Evolutionary conservation across 2,797 vertebrate species (phyloP).

Genomic region (Scolopax bukidnonensis): DNA sequence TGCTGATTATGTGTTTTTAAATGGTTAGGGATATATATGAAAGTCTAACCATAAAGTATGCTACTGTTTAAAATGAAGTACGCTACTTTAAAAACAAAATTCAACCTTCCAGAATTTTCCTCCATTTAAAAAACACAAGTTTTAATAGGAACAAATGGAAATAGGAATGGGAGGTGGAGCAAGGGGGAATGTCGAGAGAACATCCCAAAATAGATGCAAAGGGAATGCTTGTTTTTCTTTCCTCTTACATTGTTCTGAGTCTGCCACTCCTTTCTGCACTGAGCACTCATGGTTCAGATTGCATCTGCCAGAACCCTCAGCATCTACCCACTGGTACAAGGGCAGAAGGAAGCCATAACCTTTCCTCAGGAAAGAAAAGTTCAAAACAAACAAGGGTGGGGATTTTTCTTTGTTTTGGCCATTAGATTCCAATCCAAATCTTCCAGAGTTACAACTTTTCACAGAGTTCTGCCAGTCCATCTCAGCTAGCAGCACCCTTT

Average conservation of each 20-base stretch:
- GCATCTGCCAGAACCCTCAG: background rate
- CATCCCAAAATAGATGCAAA: background rate
- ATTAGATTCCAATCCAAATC: background rate
- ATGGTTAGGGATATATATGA: background rate
- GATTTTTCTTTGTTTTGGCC: background rate
- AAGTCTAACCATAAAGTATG: background rate
- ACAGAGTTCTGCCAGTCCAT: background rate
- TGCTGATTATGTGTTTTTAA: conserved; percentile 26
- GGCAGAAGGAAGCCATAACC: background rate
- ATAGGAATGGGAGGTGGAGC: background rate
- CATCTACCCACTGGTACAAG: background rate
- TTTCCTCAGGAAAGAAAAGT: background rate
- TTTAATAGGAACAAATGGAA: background rate
- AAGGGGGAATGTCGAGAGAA: background rate
- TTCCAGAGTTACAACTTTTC: background rate
- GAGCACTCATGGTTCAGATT: background rate
- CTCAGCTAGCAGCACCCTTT: background rate
- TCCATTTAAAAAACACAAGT: background rate
- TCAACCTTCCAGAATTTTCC: background rate
- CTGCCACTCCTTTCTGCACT: background rate
- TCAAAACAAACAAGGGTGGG: accelerated
- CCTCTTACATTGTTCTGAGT: background rate
- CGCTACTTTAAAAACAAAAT: background rate
- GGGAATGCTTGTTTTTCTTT: background rate
- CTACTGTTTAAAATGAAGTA: background rate